Evolutionary conservation across 2,888 invertebrate genomes (phyloP).

Genomic region (Meiosimyza decipiens): DNA sequence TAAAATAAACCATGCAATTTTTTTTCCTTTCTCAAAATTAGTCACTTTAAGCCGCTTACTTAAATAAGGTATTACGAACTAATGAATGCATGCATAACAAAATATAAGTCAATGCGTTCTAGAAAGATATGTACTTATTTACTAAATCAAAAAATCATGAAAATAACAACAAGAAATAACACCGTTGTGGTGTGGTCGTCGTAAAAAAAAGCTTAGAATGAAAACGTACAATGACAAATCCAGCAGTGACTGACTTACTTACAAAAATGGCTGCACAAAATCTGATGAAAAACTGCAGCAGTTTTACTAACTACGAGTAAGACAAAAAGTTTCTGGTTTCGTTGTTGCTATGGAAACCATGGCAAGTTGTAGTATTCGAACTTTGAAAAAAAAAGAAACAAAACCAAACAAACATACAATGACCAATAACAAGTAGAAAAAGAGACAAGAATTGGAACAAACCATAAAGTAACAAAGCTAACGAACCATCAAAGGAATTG

Average conservation of each 20-base stretch:
- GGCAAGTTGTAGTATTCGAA: background rate
- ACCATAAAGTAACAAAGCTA: background rate
- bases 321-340: no score
- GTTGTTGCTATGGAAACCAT: no score
- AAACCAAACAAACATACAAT: background rate
- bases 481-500: background rate
- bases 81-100: conserved; percentile 22
- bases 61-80: conserved; percentile 1
- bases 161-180: conserved; percentile 3
- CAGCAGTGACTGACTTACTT: background rate
- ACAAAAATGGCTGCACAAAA: no score
- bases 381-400: background rate
- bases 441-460: background rate
- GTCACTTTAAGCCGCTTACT: conserved; percentile 7
- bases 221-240: background rate
- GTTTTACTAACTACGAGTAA: no score
- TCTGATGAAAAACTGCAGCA: no score
- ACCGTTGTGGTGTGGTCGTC: background rate
- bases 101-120: conserved; percentile 6
- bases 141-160: background rate
- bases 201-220: background rate
- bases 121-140: background rate
- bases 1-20: conserved; percentile 4
- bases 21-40: no score
- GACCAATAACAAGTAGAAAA: background rate